Conservation (phyloP, 2,888 invertebrate genomes). For the Trichacis sp. region DNA sequence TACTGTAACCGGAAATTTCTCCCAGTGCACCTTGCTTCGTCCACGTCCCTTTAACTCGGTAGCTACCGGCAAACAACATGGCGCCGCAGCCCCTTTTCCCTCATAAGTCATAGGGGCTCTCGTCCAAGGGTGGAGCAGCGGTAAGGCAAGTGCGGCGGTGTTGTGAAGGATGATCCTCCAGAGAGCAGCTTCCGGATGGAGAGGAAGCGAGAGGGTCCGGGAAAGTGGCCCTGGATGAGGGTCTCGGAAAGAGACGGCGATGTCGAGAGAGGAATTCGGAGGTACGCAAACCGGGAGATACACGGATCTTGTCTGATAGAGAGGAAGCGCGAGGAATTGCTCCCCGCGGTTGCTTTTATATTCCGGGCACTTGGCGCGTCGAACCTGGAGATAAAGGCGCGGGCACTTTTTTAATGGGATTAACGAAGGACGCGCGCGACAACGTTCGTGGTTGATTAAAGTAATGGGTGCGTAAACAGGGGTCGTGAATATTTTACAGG, state of each 20-base stretch:
- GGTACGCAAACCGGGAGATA: constrained; percentile 34
- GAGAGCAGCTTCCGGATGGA: constrained; percentile 36
- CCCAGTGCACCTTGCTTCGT: constrained; percentile 34
- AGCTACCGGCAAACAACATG: constrained; percentile 33
- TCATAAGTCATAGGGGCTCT: constrained; percentile 52
- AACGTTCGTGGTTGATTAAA: too few species aligned
- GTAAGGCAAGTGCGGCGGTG: constrained; percentile 32
- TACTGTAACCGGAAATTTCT: too few species aligned
- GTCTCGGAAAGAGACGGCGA: constrained; percentile 28
- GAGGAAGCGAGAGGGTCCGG: constrained; percentile 15
- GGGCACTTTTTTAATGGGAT: too few species aligned
- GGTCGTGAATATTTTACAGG: too few species aligned
- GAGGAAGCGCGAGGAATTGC: constrained; percentile 27
- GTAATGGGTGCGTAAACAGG: too few species aligned
- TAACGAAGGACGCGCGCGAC: too few species aligned
- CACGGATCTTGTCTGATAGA: constrained; percentile 10
- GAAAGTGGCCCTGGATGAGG: constrained; percentile 22
- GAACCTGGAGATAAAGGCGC: too few species aligned
- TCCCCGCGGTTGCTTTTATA: constrained; percentile 43
- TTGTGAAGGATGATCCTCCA: constrained; percentile 46
- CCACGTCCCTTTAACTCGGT: constrained; percentile 33
- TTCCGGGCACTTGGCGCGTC: constrained; percentile 32
- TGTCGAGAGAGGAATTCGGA: constrained; percentile 31
- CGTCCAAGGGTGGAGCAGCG: constrained; percentile 31
- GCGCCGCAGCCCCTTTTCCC: constrained; percentile 45